Percentiles rank a stretch among this genome's conserved stretches.
Conservation (phyloP, 2,797 vertebrate genomes). For the Pelodytes ibericus region DNA sequence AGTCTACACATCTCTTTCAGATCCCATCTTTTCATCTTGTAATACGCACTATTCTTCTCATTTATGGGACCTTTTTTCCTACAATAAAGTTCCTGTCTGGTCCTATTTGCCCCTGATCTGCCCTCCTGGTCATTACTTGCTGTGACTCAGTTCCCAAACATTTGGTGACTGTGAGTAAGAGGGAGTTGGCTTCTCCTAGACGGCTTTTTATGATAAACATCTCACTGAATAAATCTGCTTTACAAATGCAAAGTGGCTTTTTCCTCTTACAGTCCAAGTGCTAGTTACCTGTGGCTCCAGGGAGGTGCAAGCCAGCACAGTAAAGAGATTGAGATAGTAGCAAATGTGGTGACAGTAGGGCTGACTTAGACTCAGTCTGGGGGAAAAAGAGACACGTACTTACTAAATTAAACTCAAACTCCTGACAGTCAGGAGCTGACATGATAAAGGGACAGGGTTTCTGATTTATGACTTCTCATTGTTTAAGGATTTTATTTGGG, state of each 20-base stretch:
- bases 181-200: slow-evolving; percentile 56
- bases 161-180: slow-evolving; percentile 52
- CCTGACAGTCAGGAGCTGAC: slow-evolving; percentile 65
- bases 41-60: too few relatives aligned
- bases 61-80: too few relatives aligned
- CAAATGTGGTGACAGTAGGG: slow-evolving; percentile 65
- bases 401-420: slow-evolving; percentile 64
- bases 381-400: slow-evolving; percentile 61
- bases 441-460: slow-evolving; percentile 63
- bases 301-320: slow-evolving; percentile 64
- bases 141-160: slow-evolving; percentile 37
- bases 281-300: slow-evolving; percentile 60
- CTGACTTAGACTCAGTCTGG: slow-evolving; percentile 63
- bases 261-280: slow-evolving; percentile 59
- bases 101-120: neutral
- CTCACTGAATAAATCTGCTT: slow-evolving; percentile 61
- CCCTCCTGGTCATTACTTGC: neutral
- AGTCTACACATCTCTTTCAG: too few relatives aligned
- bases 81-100: slow-evolving; percentile 4
- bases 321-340: slow-evolving; percentile 69
- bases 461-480: slow-evolving; percentile 68
- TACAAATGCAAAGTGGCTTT: slow-evolving; percentile 56
- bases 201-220: slow-evolving; percentile 64
- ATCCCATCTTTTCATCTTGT: too few relatives aligned
- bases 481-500: slow-evolving; percentile 67